phyloP scores from a whole-genome alignment of 64 coral and sea anemone species.

The Pachyseris speciosa region DNA sequence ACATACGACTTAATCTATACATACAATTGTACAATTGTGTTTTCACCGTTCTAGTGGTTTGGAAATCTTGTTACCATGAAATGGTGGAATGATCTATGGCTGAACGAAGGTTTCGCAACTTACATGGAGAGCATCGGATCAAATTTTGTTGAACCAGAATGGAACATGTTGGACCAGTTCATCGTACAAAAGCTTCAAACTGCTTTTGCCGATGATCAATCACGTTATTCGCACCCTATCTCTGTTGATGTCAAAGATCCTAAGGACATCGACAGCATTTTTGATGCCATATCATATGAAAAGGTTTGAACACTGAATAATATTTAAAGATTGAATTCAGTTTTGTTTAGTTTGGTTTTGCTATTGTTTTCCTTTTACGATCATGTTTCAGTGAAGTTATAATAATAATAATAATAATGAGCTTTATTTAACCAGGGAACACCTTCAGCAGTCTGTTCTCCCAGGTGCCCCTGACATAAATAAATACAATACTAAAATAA shows the following conservation, averaged over 20 bases:
- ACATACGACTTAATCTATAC: too few relatives aligned
- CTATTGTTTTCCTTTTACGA: too few relatives aligned
- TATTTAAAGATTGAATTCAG: too few relatives aligned
- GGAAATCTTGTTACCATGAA: slow-evolving; percentile 89
- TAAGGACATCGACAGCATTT: slow-evolving; percentile 57
- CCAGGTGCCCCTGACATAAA: too few relatives aligned
- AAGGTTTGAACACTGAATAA: slow-evolving; percentile 44
- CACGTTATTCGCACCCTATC: slow-evolving; percentile 68
- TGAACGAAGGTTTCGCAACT: slow-evolving; percentile 91
- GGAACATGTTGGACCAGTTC: slow-evolving; percentile 78
- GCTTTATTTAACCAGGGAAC: too few relatives aligned
- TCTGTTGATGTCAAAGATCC: slow-evolving; percentile 65
- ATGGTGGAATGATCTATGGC: slow-evolving; percentile 97
- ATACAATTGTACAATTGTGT: not conserved
- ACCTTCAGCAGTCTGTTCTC: too few relatives aligned
- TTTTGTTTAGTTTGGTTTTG: too few relatives aligned
- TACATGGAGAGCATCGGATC: slow-evolving; percentile 63
- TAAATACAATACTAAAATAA: too few relatives aligned
- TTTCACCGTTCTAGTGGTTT: slow-evolving; percentile 86
- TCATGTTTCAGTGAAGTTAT: too few relatives aligned
- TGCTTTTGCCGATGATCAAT: slow-evolving; percentile 57
- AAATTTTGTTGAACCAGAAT: slow-evolving; percentile 34
- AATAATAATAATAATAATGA: too few relatives aligned
- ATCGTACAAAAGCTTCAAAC: slow-evolving; percentile 29
- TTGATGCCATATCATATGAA: slow-evolving; percentile 71